Conservation (phyloP, 53 echinoderm and acorn worm species). For the Paracentrotus lividus region DNA sequence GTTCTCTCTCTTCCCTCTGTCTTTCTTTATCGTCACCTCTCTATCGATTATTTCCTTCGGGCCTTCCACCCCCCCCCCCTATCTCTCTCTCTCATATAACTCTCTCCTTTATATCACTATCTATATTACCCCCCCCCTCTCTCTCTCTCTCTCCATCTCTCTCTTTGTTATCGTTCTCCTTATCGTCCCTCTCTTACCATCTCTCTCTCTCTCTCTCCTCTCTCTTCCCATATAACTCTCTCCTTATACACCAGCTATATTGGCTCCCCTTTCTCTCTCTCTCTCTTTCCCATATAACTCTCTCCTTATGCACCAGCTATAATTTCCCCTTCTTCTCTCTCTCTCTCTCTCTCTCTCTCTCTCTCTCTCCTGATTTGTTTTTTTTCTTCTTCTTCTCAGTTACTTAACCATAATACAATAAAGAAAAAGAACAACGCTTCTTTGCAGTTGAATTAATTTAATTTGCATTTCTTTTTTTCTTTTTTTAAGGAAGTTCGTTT, state of each 20-base stretch:
- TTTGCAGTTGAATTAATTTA: too few relatives aligned
- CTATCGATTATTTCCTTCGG: too few relatives aligned
- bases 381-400: neutral
- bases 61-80: too few relatives aligned
- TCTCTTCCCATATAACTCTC: neutral
- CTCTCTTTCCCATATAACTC: neutral
- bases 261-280: neutral
- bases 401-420: too few relatives aligned
- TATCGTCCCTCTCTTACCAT: neutral
- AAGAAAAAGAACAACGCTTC: too few relatives aligned
- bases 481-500: too few relatives aligned
- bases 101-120: too few relatives aligned
- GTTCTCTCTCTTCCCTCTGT: neutral
- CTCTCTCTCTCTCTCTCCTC: neutral
- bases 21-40: too few relatives aligned
- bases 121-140: neutral
- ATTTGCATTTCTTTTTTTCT: too few relatives aligned
- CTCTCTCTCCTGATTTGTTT: neutral
- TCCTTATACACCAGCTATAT: too few relatives aligned
- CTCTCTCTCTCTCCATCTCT: neutral
- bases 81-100: too few relatives aligned
- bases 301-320: neutral
- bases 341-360: neutral
- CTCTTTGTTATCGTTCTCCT: neutral
- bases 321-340: neutral